These are phyloP conservation scores for Pelodiscus sinensis DNA, from an alignment of 2,113 vertebrate species.

Conservation along the genomic window DNA sequence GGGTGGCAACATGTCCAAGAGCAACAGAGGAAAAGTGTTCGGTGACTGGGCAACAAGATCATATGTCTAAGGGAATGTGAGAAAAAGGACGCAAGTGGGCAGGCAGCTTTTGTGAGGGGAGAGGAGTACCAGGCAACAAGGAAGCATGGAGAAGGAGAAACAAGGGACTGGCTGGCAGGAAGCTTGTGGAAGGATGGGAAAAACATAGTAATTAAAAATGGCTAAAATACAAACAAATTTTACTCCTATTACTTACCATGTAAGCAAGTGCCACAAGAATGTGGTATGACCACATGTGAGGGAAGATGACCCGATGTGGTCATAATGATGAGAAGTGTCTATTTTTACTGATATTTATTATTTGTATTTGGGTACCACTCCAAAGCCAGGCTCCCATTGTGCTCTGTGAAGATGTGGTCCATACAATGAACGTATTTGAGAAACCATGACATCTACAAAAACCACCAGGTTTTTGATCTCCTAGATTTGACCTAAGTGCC, in stretches of 20 bases:
- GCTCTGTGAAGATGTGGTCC: neutral
- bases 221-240: neutral
- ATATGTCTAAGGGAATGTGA: neutral
- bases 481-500: neutral
- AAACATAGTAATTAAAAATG: neutral
- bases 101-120: neutral
- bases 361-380: neutral
- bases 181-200: neutral
- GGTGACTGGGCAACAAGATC: neutral
- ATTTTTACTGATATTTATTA: neutral
- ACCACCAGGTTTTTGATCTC: neutral
- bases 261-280: neutral
- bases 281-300: neutral
- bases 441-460: neutral
- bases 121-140: neutral
- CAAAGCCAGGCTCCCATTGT: neutral
- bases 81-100: neutral
- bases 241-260: neutral
- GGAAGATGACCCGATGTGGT: neutral
- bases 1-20: neutral
- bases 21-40: neutral
- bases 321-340: neutral
- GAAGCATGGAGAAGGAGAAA: neutral
- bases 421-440: neutral
- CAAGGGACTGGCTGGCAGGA: neutral